Percentiles rank a stretch among this genome's conserved stretches.
These are phyloP conservation scores for Sinosuthora webbiana DNA, from an alignment of 2,113 vertebrate genomes.

Conservation along the genomic window DNA sequence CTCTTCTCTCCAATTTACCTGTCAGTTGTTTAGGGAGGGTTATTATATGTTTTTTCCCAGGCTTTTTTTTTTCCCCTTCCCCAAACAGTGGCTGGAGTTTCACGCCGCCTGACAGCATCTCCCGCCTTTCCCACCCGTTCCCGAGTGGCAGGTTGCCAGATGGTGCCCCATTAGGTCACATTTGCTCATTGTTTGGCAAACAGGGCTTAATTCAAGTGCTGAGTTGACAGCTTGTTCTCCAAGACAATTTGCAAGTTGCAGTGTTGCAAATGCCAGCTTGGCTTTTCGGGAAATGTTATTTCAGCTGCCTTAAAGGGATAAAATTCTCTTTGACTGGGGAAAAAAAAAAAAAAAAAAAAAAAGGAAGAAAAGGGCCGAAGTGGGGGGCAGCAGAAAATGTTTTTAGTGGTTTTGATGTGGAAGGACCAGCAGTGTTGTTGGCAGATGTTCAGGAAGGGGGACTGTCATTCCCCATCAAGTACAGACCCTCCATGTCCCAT, in stretches of 20 bases:
- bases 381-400: background rate
- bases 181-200: constrained; percentile 70
- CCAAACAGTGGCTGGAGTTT: background rate
- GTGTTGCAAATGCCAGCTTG: constrained; percentile 61
- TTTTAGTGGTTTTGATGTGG: background rate
- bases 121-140: background rate
- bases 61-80: background rate
- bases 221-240: constrained; percentile 70
- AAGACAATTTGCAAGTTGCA: constrained; percentile 63
- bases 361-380: background rate
- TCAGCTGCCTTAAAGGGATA: constrained; percentile 58
- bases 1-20: background rate
- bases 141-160: constrained; percentile 57
- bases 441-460: background rate
- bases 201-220: constrained; percentile 64
- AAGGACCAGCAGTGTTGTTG: background rate
- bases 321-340: background rate
- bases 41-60: background rate
- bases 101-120: background rate
- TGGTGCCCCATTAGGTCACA: constrained; percentile 66
- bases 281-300: constrained; percentile 51
- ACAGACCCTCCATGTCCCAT: background rate
- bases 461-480: background rate
- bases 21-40: background rate
- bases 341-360: background rate